Conservation (phyloP, 2,797 vertebrate species). For the Florisuga fusca region DNA sequence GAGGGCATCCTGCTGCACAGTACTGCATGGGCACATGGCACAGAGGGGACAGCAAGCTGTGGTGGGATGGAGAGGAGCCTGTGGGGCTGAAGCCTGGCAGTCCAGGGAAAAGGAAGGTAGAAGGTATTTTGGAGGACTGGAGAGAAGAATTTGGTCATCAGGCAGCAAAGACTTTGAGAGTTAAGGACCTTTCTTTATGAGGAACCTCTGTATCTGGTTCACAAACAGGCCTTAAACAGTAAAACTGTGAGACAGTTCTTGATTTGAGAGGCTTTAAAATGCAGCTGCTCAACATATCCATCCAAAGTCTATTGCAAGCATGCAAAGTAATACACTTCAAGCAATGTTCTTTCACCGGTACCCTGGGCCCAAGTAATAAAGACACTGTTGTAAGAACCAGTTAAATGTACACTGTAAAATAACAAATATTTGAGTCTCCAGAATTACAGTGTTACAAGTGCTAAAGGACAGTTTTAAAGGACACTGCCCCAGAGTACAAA, state of each 20-base stretch:
- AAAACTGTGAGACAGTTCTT: not conserved
- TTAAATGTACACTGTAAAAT: not conserved
- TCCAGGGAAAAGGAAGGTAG: not conserved
- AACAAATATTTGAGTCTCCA: not conserved
- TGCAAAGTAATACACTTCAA: not conserved
- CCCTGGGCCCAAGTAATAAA: not conserved
- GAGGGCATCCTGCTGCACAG: not conserved
- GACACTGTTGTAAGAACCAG: not conserved
- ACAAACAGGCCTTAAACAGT: not conserved
- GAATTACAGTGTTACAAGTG: not conserved
- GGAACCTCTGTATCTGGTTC: not conserved
- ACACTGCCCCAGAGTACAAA: not conserved
- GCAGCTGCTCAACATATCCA: not conserved
- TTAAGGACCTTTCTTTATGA: not conserved
- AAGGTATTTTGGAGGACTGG: not conserved
- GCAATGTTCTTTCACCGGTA: not conserved
- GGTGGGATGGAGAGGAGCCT: not conserved
- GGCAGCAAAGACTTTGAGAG: not conserved
- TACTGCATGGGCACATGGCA: fast-evolving
- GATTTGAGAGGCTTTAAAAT: not conserved
- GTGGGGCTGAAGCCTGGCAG: fast-evolving
- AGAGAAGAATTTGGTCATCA: not conserved
- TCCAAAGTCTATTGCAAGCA: not conserved
- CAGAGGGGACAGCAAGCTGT: fast-evolving
- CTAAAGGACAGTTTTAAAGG: not conserved